Percentiles rank a stretch among this genome's conserved stretches.
Conservation (phyloP, 2,888 invertebrate genomes). For the Chymomyza procnemis region DNA sequence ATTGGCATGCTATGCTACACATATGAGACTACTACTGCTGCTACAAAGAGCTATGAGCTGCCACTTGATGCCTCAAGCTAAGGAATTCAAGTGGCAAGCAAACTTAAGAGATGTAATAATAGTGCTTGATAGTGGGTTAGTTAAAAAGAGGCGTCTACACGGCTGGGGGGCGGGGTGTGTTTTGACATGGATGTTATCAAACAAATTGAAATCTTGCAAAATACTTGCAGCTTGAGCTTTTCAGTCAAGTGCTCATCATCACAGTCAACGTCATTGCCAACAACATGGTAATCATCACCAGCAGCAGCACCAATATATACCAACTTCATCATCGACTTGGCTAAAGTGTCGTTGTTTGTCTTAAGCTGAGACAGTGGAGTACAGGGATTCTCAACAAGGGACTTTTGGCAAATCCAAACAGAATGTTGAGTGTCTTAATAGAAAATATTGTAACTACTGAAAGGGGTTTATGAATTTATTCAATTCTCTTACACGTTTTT, state of each 20-base stretch:
- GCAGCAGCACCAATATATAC: neutral
- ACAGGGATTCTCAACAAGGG: too few species aligned
- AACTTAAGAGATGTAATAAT: constrained; percentile 4
- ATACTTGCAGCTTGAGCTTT: constrained; percentile 37
- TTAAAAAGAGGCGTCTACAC: neutral
- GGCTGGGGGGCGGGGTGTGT: neutral
- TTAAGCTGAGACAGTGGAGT: constrained; percentile 25
- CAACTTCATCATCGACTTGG: constrained; percentile 6
- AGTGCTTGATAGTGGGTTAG: neutral
- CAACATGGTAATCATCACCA: neutral
- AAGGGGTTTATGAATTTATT: too few species aligned
- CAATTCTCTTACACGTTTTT: too few species aligned
- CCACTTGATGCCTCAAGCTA: constrained; percentile 5
- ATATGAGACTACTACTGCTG: neutral
- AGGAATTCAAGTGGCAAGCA: constrained; percentile 11
- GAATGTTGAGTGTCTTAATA: too few species aligned
- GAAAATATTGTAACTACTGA: too few species aligned
- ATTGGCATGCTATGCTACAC: neutral
- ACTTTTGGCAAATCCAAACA: too few species aligned
- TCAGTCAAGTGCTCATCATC: constrained; percentile 24
- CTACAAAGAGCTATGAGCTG: neutral
- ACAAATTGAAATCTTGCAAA: constrained; percentile 68
- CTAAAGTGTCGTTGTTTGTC: constrained; percentile 45
- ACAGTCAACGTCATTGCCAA: constrained; percentile 12
- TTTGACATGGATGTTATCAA: constrained; percentile 49